Evolutionary conservation across 2,888 invertebrate genomes (phyloP).

Genomic region (Amblyjoppa fuscipennis): DNA sequence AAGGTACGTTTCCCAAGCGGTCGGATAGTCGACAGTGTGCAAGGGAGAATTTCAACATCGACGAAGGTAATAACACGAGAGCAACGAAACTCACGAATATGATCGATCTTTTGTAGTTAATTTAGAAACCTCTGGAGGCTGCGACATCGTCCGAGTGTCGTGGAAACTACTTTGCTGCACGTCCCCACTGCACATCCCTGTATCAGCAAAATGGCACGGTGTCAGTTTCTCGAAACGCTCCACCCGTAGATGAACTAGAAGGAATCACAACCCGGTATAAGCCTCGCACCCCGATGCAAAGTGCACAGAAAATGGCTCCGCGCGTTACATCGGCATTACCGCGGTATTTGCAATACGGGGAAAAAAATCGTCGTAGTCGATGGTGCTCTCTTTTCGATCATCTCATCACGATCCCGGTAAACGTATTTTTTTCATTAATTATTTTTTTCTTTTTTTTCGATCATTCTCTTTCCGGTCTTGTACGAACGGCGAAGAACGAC

Average conservation of each 20-base stretch:
- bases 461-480: slow-evolving; percentile 16
- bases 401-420: not conserved
- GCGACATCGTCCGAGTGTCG: slow-evolving; percentile 58
- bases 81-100: not conserved
- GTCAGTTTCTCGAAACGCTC: slow-evolving; percentile 31
- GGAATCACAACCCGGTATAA: slow-evolving; percentile 11
- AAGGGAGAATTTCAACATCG: not conserved
- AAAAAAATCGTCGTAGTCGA: slow-evolving; percentile 30
- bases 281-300: not conserved
- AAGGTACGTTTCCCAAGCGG: slow-evolving; percentile 74
- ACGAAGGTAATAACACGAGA: slow-evolving; percentile 4
- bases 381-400: slow-evolving; percentile 32
- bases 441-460: slow-evolving; percentile 39
- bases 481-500: slow-evolving; percentile 29
- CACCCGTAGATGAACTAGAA: slow-evolving; percentile 37
- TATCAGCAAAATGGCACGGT: slow-evolving; percentile 61
- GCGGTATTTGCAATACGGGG: not conserved
- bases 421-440: not conserved
- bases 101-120: slow-evolving; percentile 61
- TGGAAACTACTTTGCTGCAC: slow-evolving; percentile 51
- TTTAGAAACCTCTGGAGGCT: slow-evolving; percentile 55
- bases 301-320: too few species aligned
- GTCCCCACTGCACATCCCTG: slow-evolving; percentile 51
- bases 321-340: not conserved
- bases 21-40: slow-evolving; percentile 52